Conservation (phyloP, 2,113 vertebrate genomes). For the Leucopternis melanops region DNA sequence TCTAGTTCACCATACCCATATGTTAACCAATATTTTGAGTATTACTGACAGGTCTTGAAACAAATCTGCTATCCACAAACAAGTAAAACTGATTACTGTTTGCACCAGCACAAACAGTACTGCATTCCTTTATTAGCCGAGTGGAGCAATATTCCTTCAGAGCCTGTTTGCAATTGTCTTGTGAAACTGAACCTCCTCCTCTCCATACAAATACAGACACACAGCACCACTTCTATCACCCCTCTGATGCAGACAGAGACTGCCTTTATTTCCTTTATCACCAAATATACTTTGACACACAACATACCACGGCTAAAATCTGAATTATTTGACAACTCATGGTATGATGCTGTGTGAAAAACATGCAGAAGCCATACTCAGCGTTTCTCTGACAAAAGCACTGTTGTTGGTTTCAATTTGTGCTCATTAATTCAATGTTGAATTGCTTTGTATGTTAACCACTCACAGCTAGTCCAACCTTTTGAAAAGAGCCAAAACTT, state of each 20-base stretch:
- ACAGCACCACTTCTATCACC: not conserved
- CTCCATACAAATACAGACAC: not conserved
- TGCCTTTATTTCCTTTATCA: not conserved
- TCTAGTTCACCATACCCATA: not conserved
- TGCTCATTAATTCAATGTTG: not conserved
- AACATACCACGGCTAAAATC: not conserved
- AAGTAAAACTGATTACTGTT: not conserved
- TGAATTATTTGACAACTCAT: not conserved
- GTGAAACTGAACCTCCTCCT: not conserved
- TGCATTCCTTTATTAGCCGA: not conserved
- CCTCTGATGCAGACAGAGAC: not conserved
- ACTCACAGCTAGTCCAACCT: not conserved
- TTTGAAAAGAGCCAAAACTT: not conserved
- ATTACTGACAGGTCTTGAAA: conserved; percentile 33
- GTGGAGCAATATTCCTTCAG: not conserved
- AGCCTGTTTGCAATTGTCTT: not conserved
- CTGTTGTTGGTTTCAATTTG: not conserved
- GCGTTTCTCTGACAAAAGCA: not conserved
- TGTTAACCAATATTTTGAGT: conserved; percentile 30
- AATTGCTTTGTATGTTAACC: not conserved
- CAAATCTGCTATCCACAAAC: conserved; percentile 2
- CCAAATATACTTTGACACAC: not conserved
- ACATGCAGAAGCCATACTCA: fast-evolving
- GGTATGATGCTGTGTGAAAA: not conserved
- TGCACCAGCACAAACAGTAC: not conserved